Evolutionary conservation across 2,113 vertebrate species (phyloP).

Genomic region (Lamprotornis superbus): DNA sequence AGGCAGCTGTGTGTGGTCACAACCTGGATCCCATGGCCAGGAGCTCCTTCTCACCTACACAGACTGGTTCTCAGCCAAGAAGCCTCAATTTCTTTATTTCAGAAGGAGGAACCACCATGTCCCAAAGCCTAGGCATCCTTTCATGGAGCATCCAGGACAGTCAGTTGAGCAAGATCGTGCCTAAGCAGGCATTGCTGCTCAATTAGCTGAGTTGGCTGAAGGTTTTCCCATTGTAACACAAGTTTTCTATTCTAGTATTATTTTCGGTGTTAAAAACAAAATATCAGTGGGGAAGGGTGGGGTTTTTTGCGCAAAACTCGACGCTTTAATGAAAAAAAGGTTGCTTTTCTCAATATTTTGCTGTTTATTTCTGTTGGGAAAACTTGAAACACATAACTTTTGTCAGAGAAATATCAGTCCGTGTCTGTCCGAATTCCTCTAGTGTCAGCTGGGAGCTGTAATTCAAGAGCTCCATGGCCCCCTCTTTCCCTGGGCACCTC

Average conservation of each 20-base stretch:
- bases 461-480: not conserved
- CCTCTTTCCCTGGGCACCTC: slow-evolving; percentile 10
- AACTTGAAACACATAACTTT: slow-evolving; percentile 29
- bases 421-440: slow-evolving; percentile 6
- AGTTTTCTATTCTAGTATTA: slow-evolving; percentile 50
- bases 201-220: slow-evolving; percentile 37
- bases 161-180: not conserved
- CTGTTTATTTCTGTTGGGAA: slow-evolving; percentile 44
- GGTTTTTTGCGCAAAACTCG: not conserved
- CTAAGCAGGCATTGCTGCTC: slow-evolving; percentile 13
- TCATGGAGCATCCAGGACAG: not conserved
- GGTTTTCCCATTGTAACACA: slow-evolving; percentile 31
- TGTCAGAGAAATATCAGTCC: slow-evolving; percentile 40
- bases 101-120: not conserved
- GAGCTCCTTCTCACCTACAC: not conserved
- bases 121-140: not conserved
- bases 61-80: not conserved
- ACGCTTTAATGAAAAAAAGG: slow-evolving; percentile 49
- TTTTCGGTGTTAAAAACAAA: not conserved
- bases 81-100: not conserved
- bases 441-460: slow-evolving; percentile 58
- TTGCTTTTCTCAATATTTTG: slow-evolving; percentile 40
- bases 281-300: not conserved
- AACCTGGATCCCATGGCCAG: not conserved
- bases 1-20: not conserved